Conservation (phyloP, 2,797 vertebrate species). For the Novumbra hubbsi region DNA sequence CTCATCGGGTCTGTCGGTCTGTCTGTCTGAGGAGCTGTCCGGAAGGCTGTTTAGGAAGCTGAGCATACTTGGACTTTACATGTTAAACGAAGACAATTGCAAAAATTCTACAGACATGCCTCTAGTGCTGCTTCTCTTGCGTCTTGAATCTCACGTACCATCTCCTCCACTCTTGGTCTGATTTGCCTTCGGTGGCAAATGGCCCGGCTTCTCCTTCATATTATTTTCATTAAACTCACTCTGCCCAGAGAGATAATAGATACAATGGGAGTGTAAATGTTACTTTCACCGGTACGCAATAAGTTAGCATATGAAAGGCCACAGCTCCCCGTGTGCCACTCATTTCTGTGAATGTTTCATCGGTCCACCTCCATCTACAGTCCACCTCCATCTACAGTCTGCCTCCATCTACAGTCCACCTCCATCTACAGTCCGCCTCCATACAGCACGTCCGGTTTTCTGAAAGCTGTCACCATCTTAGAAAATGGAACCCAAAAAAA, state of each 20-base stretch:
- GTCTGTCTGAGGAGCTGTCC: background rate
- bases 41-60: background rate
- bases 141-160: background rate
- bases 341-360: conserved; percentile 8
- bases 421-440: conserved; percentile 7
- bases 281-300: conserved; percentile 20
- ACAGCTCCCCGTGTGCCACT: conserved; percentile 11
- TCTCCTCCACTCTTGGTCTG: background rate
- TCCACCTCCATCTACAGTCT: no score
- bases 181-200: conserved; percentile 11
- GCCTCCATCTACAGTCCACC: no score
- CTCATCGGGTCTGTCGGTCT: background rate
- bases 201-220: conserved; percentile 7
- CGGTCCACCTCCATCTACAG: no score
- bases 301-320: conserved; percentile 28
- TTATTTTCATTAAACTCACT: conserved; percentile 11
- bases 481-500: conserved; percentile 25
- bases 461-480: conserved; percentile 6
- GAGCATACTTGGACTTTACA: background rate
- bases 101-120: background rate
- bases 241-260: conserved; percentile 5
- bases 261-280: conserved; percentile 19
- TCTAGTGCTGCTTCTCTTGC: background rate
- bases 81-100: background rate
- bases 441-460: conserved; percentile 5